Percentiles rank a stretch among this genome's conserved stretches.
phyloP scores from a whole-genome alignment of 1,140 invertebrate species.

The Micrasema minimum region DNA sequence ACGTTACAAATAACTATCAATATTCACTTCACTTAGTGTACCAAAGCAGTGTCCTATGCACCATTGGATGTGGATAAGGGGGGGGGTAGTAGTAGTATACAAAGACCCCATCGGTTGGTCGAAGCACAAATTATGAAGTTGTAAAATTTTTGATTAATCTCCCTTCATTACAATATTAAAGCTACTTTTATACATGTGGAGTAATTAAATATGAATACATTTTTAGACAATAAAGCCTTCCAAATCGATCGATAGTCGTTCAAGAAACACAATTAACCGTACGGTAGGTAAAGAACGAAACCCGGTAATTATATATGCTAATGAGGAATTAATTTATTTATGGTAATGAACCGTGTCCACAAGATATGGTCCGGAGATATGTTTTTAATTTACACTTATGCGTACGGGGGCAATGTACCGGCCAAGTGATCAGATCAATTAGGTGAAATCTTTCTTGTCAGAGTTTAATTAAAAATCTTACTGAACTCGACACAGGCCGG shows the following conservation, averaged over 20 bases:
- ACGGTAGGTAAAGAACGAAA: conserved; percentile 51
- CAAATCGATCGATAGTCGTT: conserved; percentile 13
- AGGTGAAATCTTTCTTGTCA: conserved; percentile 53
- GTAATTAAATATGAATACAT: no score
- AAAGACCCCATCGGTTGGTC: no score
- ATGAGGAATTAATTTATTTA: conserved; percentile 54
- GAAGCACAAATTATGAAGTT: no score
- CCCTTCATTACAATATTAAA: no score
- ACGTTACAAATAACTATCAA: no score
- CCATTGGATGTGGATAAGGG: no score
- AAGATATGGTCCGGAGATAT: conserved; percentile 48
- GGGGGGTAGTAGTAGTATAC: no score
- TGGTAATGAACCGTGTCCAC: conserved; percentile 53
- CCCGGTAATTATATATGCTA: conserved; percentile 54
- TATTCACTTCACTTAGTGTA: no score
- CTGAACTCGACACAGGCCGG: background rate
- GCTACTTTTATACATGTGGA: no score
- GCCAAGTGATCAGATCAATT: conserved; percentile 53
- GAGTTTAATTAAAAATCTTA: conserved; percentile 53
- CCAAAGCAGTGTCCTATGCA: no score
- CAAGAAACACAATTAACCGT: conserved; percentile 47
- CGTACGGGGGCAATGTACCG: conserved; percentile 41
- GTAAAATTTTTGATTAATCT: no score
- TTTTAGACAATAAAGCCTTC: conserved; percentile 21
- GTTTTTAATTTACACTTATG: conserved; percentile 53